phyloP scores from a whole-genome alignment of 2,888 invertebrate genomes.

The Chrysotoxum bicinctum region DNA sequence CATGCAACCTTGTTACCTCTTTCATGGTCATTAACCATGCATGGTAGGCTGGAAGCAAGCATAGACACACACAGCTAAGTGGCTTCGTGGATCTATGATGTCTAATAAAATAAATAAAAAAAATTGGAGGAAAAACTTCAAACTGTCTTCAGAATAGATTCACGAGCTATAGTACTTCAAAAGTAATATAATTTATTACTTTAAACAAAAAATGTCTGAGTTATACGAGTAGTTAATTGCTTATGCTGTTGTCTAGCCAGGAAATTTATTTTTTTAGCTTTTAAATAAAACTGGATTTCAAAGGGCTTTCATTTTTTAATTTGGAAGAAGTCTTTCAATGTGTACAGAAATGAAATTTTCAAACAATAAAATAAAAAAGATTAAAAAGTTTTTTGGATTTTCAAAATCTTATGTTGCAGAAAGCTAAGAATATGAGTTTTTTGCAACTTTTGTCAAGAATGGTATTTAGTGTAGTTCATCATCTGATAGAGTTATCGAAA shows the following conservation, averaged over 20 bases:
- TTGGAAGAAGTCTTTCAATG: too few species aligned
- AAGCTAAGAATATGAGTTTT: too few species aligned
- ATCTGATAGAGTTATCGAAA: too few species aligned
- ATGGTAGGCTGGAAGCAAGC: slow-evolving; percentile 59
- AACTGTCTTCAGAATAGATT: neutral
- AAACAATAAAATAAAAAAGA: too few species aligned
- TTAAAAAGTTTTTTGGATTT: too few species aligned
- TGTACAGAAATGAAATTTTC: too few species aligned
- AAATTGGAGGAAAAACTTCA: slow-evolving; percentile 7
- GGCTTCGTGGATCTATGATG: neutral
- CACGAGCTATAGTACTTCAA: neutral
- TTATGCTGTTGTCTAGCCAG: neutral
- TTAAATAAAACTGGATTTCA: neutral
- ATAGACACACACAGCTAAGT: slow-evolving; percentile 15
- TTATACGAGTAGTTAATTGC: neutral
- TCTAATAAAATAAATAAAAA: neutral
- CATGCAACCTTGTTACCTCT: slow-evolving; percentile 73
- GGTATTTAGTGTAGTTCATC: too few species aligned
- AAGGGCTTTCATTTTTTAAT: neutral
- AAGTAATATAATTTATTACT: slow-evolving; percentile 20
- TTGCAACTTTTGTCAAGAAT: too few species aligned
- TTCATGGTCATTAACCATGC: slow-evolving; percentile 73
- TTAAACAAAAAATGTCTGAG: neutral
- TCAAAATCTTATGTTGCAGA: too few species aligned
- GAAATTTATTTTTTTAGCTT: neutral